phyloP scores from a whole-genome alignment of 1,140 invertebrate genomes.

The Leptoteleia sp. region DNA sequence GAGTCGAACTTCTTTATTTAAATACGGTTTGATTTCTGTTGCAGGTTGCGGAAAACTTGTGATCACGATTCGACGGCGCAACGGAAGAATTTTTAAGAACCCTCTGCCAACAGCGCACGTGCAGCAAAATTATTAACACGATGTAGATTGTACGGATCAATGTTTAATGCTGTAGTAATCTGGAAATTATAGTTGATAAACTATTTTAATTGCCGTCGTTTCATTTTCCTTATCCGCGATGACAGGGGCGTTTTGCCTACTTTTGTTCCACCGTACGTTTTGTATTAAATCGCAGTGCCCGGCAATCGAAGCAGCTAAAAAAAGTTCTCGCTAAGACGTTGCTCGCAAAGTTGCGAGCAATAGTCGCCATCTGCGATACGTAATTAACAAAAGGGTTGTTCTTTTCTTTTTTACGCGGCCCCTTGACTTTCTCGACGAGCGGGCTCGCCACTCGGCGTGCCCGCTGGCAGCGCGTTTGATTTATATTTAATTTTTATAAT shows the following conservation, averaged over 20 bases:
- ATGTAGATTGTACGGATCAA: slow-evolving; percentile 64
- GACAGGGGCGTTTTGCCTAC: background rate
- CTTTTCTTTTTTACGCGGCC: slow-evolving; percentile 65
- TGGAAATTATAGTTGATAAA: slow-evolving; percentile 78
- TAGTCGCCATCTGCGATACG: slow-evolving; percentile 77
- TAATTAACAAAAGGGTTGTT: slow-evolving; percentile 81
- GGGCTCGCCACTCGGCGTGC: slow-evolving; percentile 51
- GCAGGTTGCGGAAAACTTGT: slow-evolving; percentile 66
- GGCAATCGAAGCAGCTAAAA: slow-evolving; percentile 32
- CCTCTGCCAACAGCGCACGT: slow-evolving; percentile 33
- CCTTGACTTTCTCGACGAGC: slow-evolving; percentile 57
- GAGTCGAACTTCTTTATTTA: too few species aligned
- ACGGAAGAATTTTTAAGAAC: slow-evolving; percentile 22
- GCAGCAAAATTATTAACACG: slow-evolving; percentile 59
- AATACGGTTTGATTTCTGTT: slow-evolving; percentile 53
- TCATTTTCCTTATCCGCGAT: slow-evolving; percentile 32
- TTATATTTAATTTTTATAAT: slow-evolving; percentile 78
- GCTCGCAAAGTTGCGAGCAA: slow-evolving; percentile 73
- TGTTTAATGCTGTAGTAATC: slow-evolving; percentile 78
- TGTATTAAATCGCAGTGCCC: slow-evolving; percentile 19
- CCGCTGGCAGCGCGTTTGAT: slow-evolving; percentile 76
- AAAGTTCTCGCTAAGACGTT: slow-evolving; percentile 49
- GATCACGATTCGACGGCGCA: slow-evolving; percentile 29
- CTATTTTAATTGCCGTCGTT: slow-evolving; percentile 74
- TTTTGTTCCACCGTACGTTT: slow-evolving; percentile 21